A percentile compares a stretch with the other conserved stretches of the same genome.
phyloP scores from a whole-genome alignment of 1,140 invertebrate species.

The Protaetia brevitarsis region DNA sequence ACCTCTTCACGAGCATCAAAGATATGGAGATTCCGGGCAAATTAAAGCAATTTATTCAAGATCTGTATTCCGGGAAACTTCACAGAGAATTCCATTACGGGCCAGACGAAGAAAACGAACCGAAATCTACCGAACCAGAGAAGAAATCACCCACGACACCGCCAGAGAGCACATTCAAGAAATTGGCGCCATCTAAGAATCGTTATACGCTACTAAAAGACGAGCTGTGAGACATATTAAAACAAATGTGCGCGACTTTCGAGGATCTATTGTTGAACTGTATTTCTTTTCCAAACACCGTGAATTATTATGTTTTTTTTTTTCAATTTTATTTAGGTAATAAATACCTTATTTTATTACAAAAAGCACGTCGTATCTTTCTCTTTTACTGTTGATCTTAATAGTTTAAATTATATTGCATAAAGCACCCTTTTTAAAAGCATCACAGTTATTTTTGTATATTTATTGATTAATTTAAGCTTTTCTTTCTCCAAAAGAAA shows the following conservation, averaged over 20 bases:
- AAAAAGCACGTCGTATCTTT: background rate
- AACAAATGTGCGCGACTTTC: background rate
- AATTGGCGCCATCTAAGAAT: conserved; percentile 93
- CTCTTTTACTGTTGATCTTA: no score
- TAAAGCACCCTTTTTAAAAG: no score
- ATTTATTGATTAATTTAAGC: no score
- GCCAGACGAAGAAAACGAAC: conserved; percentile 64
- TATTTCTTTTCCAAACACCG: background rate
- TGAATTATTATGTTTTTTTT: background rate
- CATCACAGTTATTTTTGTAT: no score
- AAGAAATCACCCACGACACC: conserved; percentile 74
- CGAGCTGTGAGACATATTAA: conserved; percentile 70
- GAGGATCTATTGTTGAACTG: background rate
- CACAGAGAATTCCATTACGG: conserved; percentile 99
- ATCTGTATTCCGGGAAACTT: conserved; percentile 96
- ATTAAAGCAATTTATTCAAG: conserved; percentile 85
- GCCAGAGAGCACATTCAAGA: conserved; percentile 97
- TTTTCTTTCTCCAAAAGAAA: no score
- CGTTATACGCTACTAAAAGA: conserved; percentile 92
- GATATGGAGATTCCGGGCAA: conserved; percentile 78
- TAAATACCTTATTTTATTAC: conserved; percentile 1
- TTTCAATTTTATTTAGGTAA: conserved; percentile 5
- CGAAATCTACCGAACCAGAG: conserved; percentile 40
- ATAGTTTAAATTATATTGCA: no score
- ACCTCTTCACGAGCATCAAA: conserved; percentile 81